These are phyloP conservation scores for Crioceris asparagi DNA, from an alignment of 2,888 invertebrate species.

Conservation along the genomic window DNA sequence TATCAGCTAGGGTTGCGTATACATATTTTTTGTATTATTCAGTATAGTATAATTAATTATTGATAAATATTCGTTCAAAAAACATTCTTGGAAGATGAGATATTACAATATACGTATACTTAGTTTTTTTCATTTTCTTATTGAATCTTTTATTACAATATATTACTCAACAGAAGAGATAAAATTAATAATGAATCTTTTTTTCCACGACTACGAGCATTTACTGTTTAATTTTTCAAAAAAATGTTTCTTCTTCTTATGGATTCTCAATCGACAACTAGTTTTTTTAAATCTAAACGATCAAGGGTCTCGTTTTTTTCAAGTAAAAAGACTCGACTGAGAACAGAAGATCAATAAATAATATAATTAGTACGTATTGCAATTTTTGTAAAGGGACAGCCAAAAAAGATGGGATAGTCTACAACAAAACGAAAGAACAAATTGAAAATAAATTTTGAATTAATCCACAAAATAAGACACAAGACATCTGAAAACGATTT, in stretches of 20 bases:
- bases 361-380: conserved; percentile 17
- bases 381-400: conserved; percentile 14
- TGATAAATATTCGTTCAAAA: conserved; percentile 42
- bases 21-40: conserved; percentile 56
- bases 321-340: too few species aligned
- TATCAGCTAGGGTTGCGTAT: conserved; percentile 58
- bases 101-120: conserved; percentile 65
- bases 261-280: conserved; percentile 29
- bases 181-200: conserved; percentile 7
- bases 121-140: conserved; percentile 51
- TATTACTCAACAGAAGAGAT: conserved; percentile 9
- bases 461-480: too few species aligned
- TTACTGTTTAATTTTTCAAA: conserved; percentile 25
- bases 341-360: too few species aligned
- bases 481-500: too few species aligned
- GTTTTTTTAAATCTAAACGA: conserved; percentile 24
- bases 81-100: conserved; percentile 48
- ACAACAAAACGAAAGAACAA: too few species aligned
- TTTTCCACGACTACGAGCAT: conserved; percentile 19
- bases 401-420: too few species aligned
- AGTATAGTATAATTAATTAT: conserved; percentile 45
- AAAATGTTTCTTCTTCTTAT: too few species aligned
- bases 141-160: conserved; percentile 20
- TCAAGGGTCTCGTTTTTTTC: conserved; percentile 20
- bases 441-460: too few species aligned